A percentile compares a stretch with the other conserved stretches of the same genome.
phyloP scores from a whole-genome alignment of 2,113 vertebrate species.

The Phalacrocorax carbo region DNA sequence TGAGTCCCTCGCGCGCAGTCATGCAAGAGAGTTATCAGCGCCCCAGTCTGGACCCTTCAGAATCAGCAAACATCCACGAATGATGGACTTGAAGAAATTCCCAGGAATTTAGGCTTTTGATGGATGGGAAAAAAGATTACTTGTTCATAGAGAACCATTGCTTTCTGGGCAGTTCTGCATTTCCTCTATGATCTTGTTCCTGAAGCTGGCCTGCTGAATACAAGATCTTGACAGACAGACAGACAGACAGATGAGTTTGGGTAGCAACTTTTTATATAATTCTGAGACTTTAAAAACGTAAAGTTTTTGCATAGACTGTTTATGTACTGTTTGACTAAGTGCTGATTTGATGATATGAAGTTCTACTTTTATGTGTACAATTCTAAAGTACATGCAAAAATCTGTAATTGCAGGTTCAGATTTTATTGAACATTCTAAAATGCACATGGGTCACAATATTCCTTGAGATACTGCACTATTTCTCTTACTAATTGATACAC shows the following conservation, averaged over 20 bases:
- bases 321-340: neutral
- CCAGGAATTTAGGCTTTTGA: conserved; percentile 29
- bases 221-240: neutral
- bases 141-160: neutral
- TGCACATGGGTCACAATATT: neutral
- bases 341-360: neutral
- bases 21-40: conserved; percentile 39
- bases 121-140: neutral
- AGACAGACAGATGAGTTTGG: neutral
- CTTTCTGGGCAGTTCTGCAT: neutral
- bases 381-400: neutral
- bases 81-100: conserved; percentile 56
- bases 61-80: neutral
- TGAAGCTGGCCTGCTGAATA: neutral
- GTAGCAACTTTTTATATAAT: neutral
- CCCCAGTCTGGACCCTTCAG: conserved; percentile 43
- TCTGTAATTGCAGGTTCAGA: neutral
- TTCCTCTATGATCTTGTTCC: neutral
- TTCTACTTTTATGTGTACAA: neutral
- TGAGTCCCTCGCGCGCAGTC: conserved; percentile 48
- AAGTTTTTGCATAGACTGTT: neutral
- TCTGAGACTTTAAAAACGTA: neutral
- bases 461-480: neutral
- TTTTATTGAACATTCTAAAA: neutral
- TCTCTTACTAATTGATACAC: neutral